Percentiles rank a stretch among this genome's conserved stretches.
These are phyloP conservation scores for Athalia circularis DNA, from an alignment of 2,888 invertebrate genomes.

Conservation along the genomic window DNA sequence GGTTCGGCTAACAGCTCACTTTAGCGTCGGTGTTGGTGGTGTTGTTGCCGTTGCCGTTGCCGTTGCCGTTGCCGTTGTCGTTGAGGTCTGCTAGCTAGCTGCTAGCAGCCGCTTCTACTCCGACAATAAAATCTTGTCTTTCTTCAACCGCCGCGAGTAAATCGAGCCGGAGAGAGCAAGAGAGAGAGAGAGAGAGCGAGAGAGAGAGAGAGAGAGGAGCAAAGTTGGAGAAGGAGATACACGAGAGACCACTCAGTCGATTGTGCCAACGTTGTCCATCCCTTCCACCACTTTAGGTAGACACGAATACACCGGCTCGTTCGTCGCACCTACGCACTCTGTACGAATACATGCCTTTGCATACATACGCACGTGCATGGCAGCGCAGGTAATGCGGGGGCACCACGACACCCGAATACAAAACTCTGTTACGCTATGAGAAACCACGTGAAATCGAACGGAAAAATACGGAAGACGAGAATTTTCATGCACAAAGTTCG, in stretches of 20 bases:
- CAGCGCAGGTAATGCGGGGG: no score
- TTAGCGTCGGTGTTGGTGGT: background rate
- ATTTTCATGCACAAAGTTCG: no score
- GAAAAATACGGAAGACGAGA: no score
- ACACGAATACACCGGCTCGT: background rate
- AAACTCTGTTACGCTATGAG: no score
- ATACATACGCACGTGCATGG: no score
- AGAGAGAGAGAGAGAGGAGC: slow-evolving; percentile 42
- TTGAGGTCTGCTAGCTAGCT: background rate
- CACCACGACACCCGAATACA: no score
- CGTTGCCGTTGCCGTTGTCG: background rate
- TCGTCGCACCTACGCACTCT: background rate
- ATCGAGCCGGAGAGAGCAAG: background rate
- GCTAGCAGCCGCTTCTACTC: no score
- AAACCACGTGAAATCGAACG: no score
- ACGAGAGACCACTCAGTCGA: background rate
- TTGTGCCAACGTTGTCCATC: slow-evolving; percentile 27
- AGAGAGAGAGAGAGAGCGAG: slow-evolving; percentile 42
- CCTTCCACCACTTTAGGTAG: slow-evolving; percentile 1
- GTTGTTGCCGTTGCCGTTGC: background rate
- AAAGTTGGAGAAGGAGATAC: background rate
- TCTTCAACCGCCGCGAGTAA: background rate
- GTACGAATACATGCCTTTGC: no score
- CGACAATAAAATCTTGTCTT: slow-evolving; percentile 1
- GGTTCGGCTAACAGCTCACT: slow-evolving; percentile 50